Evolutionary conservation across 35 echinoderm and acorn worm species (phyloP).

Genomic region (Apostichopus parvimensis): DNA sequence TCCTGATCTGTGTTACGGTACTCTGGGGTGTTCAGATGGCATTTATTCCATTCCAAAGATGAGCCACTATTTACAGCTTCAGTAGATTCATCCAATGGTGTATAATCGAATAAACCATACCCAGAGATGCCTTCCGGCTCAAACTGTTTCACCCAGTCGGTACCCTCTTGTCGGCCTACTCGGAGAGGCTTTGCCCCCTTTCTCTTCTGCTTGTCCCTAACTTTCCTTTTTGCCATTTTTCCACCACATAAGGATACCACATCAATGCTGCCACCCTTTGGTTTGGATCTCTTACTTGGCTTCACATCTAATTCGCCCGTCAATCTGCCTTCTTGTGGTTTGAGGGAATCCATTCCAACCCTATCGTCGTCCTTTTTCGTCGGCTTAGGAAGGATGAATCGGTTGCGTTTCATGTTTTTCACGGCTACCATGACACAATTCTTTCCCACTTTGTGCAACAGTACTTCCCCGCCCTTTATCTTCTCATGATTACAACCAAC

Average conservation of each 20-base stretch:
- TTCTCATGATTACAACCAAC: neutral
- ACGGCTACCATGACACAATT: slow-evolving; percentile 45
- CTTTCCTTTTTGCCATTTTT: neutral
- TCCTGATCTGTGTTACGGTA: too few species aligned
- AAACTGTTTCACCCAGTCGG: too few species aligned
- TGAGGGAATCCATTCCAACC: neutral
- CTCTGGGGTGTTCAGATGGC: too few species aligned
- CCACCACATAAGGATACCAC: slow-evolving; percentile 25
- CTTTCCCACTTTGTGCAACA: slow-evolving; percentile 16
- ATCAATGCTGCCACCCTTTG: neutral
- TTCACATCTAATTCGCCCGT: neutral
- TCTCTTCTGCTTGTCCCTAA: too few species aligned
- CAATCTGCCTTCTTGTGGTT: neutral
- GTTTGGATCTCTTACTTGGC: neutral
- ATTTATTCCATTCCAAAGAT: too few species aligned
- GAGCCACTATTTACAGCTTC: too few species aligned
- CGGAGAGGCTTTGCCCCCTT: too few species aligned
- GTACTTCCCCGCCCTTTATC: neutral
- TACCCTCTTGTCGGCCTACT: too few species aligned
- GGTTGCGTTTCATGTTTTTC: slow-evolving; percentile 14
- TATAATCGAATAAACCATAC: too few species aligned
- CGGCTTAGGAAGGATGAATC: slow-evolving; percentile 34
- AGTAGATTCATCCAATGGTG: too few species aligned
- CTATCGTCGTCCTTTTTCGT: neutral
- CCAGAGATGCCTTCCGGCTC: too few species aligned